Base-by-base conservation (phyloP, 37 sponge, comb jelly and placozoan genomes). In the Chondrilla cf. caribensis region DNA sequence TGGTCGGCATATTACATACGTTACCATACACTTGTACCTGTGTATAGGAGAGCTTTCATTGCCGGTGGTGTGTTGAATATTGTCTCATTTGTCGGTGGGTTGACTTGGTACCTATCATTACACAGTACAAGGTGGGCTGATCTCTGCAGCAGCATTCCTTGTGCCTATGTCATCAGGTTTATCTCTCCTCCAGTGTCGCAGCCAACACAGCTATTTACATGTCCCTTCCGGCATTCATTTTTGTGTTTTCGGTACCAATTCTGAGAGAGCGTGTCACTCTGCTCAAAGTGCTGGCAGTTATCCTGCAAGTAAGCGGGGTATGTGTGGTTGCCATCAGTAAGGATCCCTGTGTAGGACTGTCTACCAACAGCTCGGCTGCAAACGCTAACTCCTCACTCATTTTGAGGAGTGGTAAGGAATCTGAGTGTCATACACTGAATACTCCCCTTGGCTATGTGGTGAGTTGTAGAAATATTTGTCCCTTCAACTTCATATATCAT, bases 161-260 rank as follows among this genome's bases (percentile, higher is more conserved):
- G n/a, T n/a, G n/a, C n/a, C n/a, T n/a, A n/a, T n/a, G n/a, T n/a
- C n/a, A n/a, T n/a, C n/a, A n/a, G n/a, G n/a, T n/a, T n/a, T n/a
- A n/a, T n/a, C 25, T 59, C 21, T 38, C 28, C 22, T 80, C 35
- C 39, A 91, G 92, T 83, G 81, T 93, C 24, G 79, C 94, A 58
- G 94, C 88, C 36, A 94, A 94, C 58, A 86, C 89, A 8, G 89
- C 95, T 47, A 86, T 94, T 41, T 94, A 89, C 84, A 89, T 91
- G 66, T 87, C 92, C 26, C 62, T 86, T 0, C 24, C 89, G 4
- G 92, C 87, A 24, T 47, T 91, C 24, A 86, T 84, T 2, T 91
- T 94, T 44, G 51, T 94, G 55, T 22, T 94, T 25, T 91, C 95
- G 11, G 82, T 94, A 3, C 89, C 89, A 18, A 31, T 94, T 0